Evolutionary conservation across 2,797 vertebrate genomes (phyloP), one percentile per base, ranked within the genome.

Genomic region (Stomatorhinus walkeri): DNA sequence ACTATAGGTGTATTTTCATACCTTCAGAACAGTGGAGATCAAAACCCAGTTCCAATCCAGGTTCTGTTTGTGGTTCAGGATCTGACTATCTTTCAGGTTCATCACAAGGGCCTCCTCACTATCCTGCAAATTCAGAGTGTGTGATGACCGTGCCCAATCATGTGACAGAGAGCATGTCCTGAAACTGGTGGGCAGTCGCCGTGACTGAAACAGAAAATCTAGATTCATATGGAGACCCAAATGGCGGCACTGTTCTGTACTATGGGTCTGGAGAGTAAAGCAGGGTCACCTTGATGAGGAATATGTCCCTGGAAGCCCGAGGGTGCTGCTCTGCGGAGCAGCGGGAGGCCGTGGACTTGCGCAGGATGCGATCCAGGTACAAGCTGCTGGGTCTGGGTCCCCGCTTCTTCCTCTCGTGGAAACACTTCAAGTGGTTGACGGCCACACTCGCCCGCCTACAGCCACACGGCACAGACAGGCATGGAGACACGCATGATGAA

Each of bases 401-500:
- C 91, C 96, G 96, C 94, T 98, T 99, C 95, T 99, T 99, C 96
- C 97, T 99, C 94, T 99, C 98, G 0, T 99, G 98, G 93, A 99
- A 99, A 89, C 97, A 96, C 93, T 99, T 99, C 92, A 99, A 94
- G 92, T 97, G 97, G 94, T 98, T 99, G 76, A 99, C 96, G 0
- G 98, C 98, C 1, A 97, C 97, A 93, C 98, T 99, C 3, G 98
- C 98, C 89, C 97, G 96, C 89, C 98, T 99, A 32, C 2, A 88
- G 48, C 49, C 22, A 36, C 12, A 36, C 4, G 28, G 28, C 64
- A 36, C 28, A 32, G 49, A 52, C 22, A 1, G 24, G n/a, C 43
- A 51, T 12, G n/a, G 48, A 85, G 43, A 48, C 85, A 6, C 16
- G 5, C 56, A 7, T 22, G 54, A 87, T 8, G 40, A 46, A 46